Evolutionary conservation across 1,140 invertebrate species (phyloP), one percentile per base, ranked within the genome.

Genomic region (Zaprionus kolodkinae): DNA sequence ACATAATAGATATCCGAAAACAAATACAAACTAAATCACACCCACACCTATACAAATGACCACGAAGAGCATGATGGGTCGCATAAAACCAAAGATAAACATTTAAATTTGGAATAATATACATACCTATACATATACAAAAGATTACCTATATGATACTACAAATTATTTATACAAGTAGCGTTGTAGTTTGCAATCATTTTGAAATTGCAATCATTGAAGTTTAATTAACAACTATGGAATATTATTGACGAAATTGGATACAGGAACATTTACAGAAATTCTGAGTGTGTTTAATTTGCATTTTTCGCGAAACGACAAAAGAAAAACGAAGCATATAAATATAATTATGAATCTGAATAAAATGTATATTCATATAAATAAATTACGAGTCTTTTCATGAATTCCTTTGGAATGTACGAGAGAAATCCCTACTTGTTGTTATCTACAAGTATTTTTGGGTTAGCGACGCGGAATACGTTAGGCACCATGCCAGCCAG

Each of bases 391-490:
- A 76, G 77, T 83, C 63, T 75, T 72, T 50, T 57, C n/a, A 35
- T 65, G 6, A 55, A 45, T 66, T 15, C 6, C 3, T 36, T 54
- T 59, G 70, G 76, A 82, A 82, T 76, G 79, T 54, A 2, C 5
- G 12, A 5, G 36, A 21, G 25, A 6, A 17, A 17, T 30, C 40
- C 38, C 66, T 76, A 78, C 43, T 92, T 92, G 62, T 60, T 81
- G 62, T 70, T 92, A 69, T 91, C 95, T 57, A 97, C 93, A 40
- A 93, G 76, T 71, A 93, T 92, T 73, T 93, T 93, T 6, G 97
- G 97, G 94, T 98, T 98, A 1, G 97, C 98, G 35, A 98, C 95
- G 72, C 97, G 94, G 92, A 98, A 98, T 80, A 98, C 97, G 82
- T 95, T 96, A 12, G 97, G 97, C 66, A 99, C 93, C 97, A 98